Conservation (phyloP, 1,140 invertebrate genomes). For the Eurosta solidaginis region DNA sequence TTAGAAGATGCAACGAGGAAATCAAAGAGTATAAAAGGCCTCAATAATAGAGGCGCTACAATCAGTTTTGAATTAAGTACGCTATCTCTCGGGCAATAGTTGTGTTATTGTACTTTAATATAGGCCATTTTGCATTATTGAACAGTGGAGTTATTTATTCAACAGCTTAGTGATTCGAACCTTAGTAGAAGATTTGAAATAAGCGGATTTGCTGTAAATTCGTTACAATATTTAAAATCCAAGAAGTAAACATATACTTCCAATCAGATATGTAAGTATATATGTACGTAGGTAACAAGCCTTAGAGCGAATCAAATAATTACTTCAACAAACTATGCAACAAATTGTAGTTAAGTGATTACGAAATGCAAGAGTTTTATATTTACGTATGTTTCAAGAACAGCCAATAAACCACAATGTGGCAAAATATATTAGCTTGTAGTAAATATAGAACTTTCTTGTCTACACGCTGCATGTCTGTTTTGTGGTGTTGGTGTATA, state of each 20-base stretch:
- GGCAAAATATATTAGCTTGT: background rate
- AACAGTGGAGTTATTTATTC: too few relatives aligned
- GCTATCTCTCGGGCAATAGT: too few relatives aligned
- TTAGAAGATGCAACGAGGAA: too few relatives aligned
- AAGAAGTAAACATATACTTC: background rate
- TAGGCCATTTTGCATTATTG: too few relatives aligned
- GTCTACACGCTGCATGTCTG: background rate
- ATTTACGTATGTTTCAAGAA: background rate
- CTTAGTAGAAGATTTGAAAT: too few relatives aligned
- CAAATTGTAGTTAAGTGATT: constrained; percentile 23
- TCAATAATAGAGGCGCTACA: too few relatives aligned
- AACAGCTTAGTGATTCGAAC: too few relatives aligned
- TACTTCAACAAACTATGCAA: background rate
- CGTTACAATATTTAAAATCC: background rate
- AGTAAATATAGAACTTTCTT: background rate
- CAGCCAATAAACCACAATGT: background rate
- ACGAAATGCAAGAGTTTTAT: background rate
- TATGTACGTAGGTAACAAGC: background rate
- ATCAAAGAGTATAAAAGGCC: too few relatives aligned
- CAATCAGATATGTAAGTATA: background rate
- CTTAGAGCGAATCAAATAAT: background rate
- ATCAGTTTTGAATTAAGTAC: too few relatives aligned
- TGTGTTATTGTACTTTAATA: too few relatives aligned
- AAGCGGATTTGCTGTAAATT: too few relatives aligned
- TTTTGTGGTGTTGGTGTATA: too few relatives aligned